Percentiles rank a stretch among this genome's conserved stretches.
Conservation (phyloP, 2,888 invertebrate species). For the Dorcus parallelipipedus region DNA sequence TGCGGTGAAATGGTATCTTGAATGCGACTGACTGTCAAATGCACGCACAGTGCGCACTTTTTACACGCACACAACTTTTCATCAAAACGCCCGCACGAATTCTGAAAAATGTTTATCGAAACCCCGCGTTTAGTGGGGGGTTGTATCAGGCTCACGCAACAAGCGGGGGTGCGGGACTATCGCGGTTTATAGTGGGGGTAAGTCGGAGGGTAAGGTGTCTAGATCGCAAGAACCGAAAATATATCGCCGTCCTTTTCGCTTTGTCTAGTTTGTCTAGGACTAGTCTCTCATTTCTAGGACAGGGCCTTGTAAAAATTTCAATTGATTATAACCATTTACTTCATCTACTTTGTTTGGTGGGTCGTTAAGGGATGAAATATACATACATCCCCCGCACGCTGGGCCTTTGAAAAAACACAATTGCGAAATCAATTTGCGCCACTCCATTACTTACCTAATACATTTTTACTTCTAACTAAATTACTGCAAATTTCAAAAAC, state of each 20-base stretch:
- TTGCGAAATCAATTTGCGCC: no score
- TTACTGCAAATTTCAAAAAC: no score
- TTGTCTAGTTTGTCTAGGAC: conserved; percentile 1
- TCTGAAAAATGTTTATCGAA: conserved; percentile 48
- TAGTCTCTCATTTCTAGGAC: conserved; percentile 2
- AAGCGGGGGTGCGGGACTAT: conserved; percentile 38
- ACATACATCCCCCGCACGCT: no score
- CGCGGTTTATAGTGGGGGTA: conserved; percentile 26
- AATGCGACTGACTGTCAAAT: conserved; percentile 28
- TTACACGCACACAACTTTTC: conserved; percentile 45
- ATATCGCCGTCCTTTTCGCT: conserved; percentile 4
- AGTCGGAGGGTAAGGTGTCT: conserved; percentile 38
- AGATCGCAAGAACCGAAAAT: conserved; percentile 16
- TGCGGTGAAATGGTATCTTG: conserved; percentile 17
- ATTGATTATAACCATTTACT: conserved; percentile 8
- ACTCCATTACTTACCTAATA: no score
- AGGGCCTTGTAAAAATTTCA: conserved; percentile 12
- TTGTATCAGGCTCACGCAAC: conserved; percentile 39
- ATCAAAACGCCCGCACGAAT: conserved; percentile 48
- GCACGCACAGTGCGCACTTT: conserved; percentile 34
- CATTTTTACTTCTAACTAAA: no score
- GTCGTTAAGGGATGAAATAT: no score
- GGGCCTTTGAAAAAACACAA: no score
- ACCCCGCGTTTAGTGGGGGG: conserved; percentile 43
- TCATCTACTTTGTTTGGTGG: neutral